phyloP scores from a whole-genome alignment of 64 coral and sea anemone genomes.

The Orbicella faveolata region DNA sequence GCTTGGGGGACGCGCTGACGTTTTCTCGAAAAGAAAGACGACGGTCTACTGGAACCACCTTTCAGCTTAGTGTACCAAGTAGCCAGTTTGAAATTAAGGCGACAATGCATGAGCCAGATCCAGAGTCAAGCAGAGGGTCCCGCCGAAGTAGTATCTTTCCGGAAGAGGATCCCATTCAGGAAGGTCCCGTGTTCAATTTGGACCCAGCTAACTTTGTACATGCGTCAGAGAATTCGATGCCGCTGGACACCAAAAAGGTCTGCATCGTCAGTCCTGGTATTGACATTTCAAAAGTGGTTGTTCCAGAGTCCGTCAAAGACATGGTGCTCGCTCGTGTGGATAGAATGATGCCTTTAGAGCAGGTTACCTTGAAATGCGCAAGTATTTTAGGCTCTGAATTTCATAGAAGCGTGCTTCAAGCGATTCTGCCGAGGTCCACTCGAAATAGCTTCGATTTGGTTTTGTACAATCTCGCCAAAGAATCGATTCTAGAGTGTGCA shows the following conservation, averaged over 20 bases:
- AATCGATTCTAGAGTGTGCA: conserved; percentile 89
- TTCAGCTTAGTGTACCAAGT: background rate
- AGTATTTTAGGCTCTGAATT: conserved; percentile 84
- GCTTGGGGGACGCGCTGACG: background rate
- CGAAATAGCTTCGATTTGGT: conserved; percentile 62
- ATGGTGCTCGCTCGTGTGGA: conserved; percentile 95
- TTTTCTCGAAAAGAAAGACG: background rate
- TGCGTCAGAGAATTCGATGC: conserved; percentile 64
- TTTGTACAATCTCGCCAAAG: conserved; percentile 85
- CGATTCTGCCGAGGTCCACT: conserved; percentile 77
- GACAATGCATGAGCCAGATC: background rate
- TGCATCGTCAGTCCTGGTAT: conserved; percentile 86
- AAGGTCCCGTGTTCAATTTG: conserved; percentile 46
- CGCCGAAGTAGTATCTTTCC: conserved; percentile 23
- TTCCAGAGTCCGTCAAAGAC: conserved; percentile 94
- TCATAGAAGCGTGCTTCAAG: conserved; percentile 71
- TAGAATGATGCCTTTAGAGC: conserved; percentile 84
- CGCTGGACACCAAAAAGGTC: conserved; percentile 65
- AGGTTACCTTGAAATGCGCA: conserved; percentile 88
- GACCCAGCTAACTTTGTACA: conserved; percentile 62
- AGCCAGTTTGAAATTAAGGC: background rate
- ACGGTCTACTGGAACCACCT: conserved; percentile 7
- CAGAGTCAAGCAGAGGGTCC: background rate
- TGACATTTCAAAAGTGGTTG: conserved; percentile 75
- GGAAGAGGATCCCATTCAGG: conserved; percentile 7